These are phyloP conservation scores for Drosophila lacertosa DNA, from an alignment of 1,140 invertebrate genomes.

Conservation along the genomic window DNA sequence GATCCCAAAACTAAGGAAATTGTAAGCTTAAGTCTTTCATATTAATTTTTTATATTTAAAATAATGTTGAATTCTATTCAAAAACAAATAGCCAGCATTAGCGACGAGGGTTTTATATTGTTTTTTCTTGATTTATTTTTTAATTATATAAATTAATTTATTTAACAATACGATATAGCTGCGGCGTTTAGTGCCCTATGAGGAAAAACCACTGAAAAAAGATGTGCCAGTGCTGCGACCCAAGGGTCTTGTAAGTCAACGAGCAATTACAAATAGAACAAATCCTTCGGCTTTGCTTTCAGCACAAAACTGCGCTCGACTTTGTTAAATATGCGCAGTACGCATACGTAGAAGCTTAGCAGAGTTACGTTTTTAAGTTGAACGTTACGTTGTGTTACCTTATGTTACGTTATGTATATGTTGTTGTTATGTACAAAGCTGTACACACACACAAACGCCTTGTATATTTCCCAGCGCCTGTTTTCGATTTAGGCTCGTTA, in stretches of 20 bases:
- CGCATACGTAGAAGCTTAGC: constrained; percentile 58
- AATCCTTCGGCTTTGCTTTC: constrained; percentile 56
- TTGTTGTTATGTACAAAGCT: constrained; percentile 9
- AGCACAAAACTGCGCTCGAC: constrained; percentile 37
- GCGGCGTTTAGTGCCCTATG: constrained; percentile 68
- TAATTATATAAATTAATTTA: constrained; percentile 38
- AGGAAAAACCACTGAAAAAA: constrained; percentile 50
- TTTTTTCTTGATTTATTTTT: constrained; percentile 10
- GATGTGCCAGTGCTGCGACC: constrained; percentile 9
- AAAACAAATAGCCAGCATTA: constrained; percentile 83
- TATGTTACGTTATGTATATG: constrained; percentile 18
- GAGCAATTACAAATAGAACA: constrained; percentile 1
- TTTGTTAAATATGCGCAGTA: constrained; percentile 51
- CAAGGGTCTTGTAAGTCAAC: constrained; percentile 68
- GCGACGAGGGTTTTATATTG: constrained; percentile 80
- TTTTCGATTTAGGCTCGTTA: not conserved
- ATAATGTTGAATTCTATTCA: constrained; percentile 48
- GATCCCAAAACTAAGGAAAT: constrained; percentile 86
- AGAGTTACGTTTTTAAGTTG: constrained; percentile 42
- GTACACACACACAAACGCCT: not conserved
- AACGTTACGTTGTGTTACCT: constrained; percentile 29
- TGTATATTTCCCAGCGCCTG: constrained; percentile 6
- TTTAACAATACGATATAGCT: constrained; percentile 54
- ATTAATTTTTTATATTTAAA: constrained; percentile 47
- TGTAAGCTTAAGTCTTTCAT: constrained; percentile 85